Evolutionary conservation across 2,888 invertebrate species (phyloP), one percentile per base, ranked within the genome.

Genomic region (Drosophila seclusa): DNA sequence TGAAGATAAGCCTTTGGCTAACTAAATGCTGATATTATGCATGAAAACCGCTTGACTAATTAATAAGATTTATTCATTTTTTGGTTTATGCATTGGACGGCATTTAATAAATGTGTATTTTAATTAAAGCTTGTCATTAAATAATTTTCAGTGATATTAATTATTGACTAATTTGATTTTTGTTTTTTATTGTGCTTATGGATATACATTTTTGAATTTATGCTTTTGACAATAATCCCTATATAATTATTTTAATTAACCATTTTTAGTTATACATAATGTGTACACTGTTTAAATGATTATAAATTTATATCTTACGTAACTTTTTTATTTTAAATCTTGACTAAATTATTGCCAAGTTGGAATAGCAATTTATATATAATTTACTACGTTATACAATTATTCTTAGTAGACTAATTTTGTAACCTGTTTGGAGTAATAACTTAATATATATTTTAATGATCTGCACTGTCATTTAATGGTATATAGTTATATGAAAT

Each of bases 1-100:
- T 40, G 11, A 21, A 67, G 68, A 57, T 57, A 57, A 57, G 48
- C 49, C 29, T 21, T 10, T 45, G 49, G 31, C 13, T 3, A 58
- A 55, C n/a, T 42, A 50, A 63, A 32, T 54, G 24, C 34, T 60
- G 50, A 42, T 54, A 16, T 49, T 50, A 29, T 50, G 29, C 27
- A 29, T 27, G 18, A 29, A 50, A 50, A 11, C 29, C 50, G 27
- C 18, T 18, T 27, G 18, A 11, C 11, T 29, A 50, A n/a, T 50
- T 50, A 45, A 16, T 24, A 45, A 8, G 8, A 24, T 24, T 45
- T 16, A 8, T 21, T 24, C 16, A 45, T 24, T 24, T 45, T 45
- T 45, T 40, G 4, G 10, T 18, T 7, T 38, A 10, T 38, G 38
- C 18, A 38, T 38, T 10, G 10, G 38, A 10, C 40, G n/a, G 4